phyloP scores from a whole-genome alignment of 1,140 invertebrate species.

The Panulirus ornatus region DNA sequence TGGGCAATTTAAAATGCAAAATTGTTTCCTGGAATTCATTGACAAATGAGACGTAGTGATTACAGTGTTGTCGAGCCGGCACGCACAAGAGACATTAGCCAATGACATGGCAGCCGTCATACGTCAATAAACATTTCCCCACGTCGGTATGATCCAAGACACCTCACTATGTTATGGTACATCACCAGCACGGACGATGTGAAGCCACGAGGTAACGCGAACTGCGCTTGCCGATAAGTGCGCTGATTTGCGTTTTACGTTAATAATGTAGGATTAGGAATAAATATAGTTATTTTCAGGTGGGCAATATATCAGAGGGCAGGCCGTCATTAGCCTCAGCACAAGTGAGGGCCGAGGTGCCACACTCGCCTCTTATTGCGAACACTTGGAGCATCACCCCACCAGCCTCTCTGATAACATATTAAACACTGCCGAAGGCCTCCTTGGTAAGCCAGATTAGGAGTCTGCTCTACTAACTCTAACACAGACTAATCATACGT shows the following conservation, averaged over 20 bases:
- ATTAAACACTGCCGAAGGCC: not conserved
- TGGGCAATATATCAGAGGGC: not conserved
- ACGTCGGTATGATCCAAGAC: not conserved
- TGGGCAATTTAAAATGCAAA: conserved; percentile 47
- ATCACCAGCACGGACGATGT: not conserved
- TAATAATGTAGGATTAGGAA: conserved; percentile 8
- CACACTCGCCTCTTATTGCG: not conserved
- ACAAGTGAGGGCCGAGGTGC: not conserved
- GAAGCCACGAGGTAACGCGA: not conserved
- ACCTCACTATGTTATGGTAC: not conserved
- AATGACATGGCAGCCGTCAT: conserved; percentile 9
- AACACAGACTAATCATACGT: not conserved
- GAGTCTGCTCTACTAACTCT: not conserved
- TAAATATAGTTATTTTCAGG: not conserved
- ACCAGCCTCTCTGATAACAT: not conserved
- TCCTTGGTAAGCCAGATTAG: not conserved
- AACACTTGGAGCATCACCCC: not conserved
- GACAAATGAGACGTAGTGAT: conserved; percentile 31
- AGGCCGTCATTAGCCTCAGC: not conserved
- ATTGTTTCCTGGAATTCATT: conserved; percentile 16
- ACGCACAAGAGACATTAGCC: conserved; percentile 28
- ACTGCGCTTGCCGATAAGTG: not conserved
- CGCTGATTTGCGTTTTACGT: not conserved
- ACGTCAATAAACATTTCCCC: conserved; percentile 20
- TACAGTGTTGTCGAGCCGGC: conserved; percentile 7